phyloP scores from a whole-genome alignment of 2,888 invertebrate genomes.

The Lymantria dispar region DNA sequence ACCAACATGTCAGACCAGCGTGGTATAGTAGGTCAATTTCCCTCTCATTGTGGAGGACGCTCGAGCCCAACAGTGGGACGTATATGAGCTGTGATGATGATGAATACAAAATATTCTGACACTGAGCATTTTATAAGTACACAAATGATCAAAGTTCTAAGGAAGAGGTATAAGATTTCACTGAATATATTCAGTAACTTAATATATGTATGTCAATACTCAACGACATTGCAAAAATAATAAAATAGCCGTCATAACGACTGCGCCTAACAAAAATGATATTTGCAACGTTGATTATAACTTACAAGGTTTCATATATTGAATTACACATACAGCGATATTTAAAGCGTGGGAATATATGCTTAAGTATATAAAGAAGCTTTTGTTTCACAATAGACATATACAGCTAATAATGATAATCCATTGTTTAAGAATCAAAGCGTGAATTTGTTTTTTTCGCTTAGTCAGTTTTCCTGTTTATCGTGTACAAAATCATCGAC shows the following conservation, averaged over 20 bases:
- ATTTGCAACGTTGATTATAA: constrained; percentile 25
- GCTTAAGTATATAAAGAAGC: constrained; percentile 1
- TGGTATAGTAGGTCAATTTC: no score
- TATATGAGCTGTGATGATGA: no score
- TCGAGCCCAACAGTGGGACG: no score
- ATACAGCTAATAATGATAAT: neutral
- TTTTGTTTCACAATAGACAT: neutral
- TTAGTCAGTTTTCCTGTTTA: neutral
- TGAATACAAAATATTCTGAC: no score
- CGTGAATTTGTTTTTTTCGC: neutral
- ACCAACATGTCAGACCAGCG: no score
- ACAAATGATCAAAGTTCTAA: neutral
- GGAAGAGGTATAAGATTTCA: neutral
- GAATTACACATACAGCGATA: constrained; percentile 19
- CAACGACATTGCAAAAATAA: neutral
- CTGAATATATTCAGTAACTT: neutral
- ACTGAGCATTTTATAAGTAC: no score
- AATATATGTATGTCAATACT: neutral
- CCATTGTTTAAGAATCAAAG: neutral
- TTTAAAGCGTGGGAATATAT: constrained; percentile 27
- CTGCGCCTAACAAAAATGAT: constrained; percentile 12
- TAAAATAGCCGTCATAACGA: neutral
- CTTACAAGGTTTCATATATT: constrained; percentile 30
- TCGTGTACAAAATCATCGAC: no score
- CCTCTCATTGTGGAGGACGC: no score